Percentiles rank a stretch among this genome's conserved stretches.
phyloP scores from a whole-genome alignment of 1,140 invertebrate species.

The Heterodera schachtii region DNA sequence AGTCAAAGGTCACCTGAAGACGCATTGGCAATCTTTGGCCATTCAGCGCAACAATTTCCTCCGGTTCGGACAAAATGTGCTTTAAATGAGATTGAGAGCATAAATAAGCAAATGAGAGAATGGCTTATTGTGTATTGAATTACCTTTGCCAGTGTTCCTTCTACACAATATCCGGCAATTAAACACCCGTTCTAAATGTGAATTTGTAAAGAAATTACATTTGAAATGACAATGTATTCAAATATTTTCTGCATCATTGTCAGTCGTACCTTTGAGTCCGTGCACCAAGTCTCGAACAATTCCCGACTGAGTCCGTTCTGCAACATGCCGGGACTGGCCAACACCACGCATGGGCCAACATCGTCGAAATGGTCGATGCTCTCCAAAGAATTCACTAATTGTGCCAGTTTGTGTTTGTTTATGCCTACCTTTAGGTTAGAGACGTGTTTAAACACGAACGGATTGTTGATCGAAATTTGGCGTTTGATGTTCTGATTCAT shows the following conservation, averaged over 20 bases:
- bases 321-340: conserved; percentile 99
- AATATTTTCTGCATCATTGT: neutral
- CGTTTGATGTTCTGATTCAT: conserved; percentile 96
- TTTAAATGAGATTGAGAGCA: too few relatives aligned
- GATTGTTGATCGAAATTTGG: conserved; percentile 97
- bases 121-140: neutral
- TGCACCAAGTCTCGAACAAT: conserved; percentile 96
- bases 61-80: conserved; percentile 88
- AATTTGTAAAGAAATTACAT: too few relatives aligned
- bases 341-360: conserved; percentile 96
- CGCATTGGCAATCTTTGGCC: conserved; percentile 93
- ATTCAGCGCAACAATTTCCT: conserved; percentile 90
- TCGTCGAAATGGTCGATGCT: conserved; percentile 99
- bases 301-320: conserved; percentile 95
- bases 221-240: too few relatives aligned
- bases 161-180: conserved; percentile 97
- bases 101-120: too few relatives aligned
- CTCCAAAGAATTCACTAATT: conserved; percentile 67
- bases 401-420: neutral
- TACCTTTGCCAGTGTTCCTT: conserved; percentile 91
- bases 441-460: conserved; percentile 98
- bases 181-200: conserved; percentile 84
- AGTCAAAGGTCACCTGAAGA: conserved; percentile 68
- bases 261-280: conserved; percentile 39
- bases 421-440: conserved; percentile 86